A percentile compares a stretch with the other conserved stretches of the same genome.
phyloP scores from a whole-genome alignment of 2,797 vertebrate genomes.

The Allenopithecus nigroviridis region DNA sequence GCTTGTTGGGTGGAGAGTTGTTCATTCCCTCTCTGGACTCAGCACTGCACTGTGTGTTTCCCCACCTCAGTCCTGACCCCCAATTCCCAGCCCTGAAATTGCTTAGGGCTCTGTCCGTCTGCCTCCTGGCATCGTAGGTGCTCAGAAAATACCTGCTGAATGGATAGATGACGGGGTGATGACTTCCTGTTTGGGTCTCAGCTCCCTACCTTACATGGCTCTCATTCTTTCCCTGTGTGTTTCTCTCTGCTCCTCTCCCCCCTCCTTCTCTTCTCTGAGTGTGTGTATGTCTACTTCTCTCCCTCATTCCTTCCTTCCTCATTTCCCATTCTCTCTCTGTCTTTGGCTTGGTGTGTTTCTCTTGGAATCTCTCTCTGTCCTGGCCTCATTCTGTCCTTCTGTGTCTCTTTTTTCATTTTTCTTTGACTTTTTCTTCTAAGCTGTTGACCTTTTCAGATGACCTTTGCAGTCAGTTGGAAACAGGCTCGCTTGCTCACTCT shows the following conservation, averaged over 20 bases:
- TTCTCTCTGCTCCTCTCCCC: accelerated
- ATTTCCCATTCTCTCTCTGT: background rate
- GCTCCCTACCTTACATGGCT: accelerated
- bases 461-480: background rate
- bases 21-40: background rate
- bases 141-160: background rate
- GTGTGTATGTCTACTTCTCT: background rate
- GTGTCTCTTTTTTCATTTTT: background rate
- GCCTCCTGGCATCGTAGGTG: accelerated
- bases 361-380: background rate
- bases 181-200: background rate
- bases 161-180: accelerated
- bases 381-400: background rate
- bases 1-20: background rate
- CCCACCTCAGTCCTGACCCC: background rate
- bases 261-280: background rate
- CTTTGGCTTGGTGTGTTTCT: background rate
- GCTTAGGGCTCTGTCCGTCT: accelerated
- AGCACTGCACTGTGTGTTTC: background rate
- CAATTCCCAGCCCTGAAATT: accelerated
- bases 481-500: no score
- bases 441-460: background rate
- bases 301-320: background rate
- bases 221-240: background rate
- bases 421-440: background rate